Evolutionary conservation across 2,113 vertebrate genomes (phyloP), one percentile per base, ranked within the genome.

Genomic region (Amazona vittata): DNA sequence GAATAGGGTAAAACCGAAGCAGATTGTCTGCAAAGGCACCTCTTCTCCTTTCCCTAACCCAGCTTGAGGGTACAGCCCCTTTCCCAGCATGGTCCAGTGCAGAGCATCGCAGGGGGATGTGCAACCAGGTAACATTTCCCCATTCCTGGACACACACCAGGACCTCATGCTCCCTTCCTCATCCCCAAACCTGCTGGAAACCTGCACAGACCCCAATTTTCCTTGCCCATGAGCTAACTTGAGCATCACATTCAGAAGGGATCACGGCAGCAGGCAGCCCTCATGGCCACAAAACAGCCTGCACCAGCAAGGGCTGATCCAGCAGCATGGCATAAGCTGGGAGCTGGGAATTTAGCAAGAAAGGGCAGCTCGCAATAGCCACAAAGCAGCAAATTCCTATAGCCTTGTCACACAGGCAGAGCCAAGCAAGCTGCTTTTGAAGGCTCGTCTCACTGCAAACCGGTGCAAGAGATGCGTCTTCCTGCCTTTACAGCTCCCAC

Each of bases 221-320:
- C 79, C 31, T 64, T 15, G 43, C 28, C 57, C 9, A 2, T 18
- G 28, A 10, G 0, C 35, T 46, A 59, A 41, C 73, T 93, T 33
- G 33, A 68, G 79, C 64, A 33, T 88, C 59, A 49, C 59, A 50
- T 89, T 88, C 75, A 85, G 82, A 75, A 74, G 15, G 35, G 92
- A 82, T 94, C 44, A 28, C 7, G 68, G 95, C 79, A 97, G 94
- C 60, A 29, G 53, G 79, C 86, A 94, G 95, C 55, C 59, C 29
- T 81, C 46, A 89, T 0, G 39, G 83, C 77, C 83, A 69, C 86
- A 16, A 46, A 94, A 15, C 63, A 77, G 64, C 73, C 94, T 29
- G 11, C 21, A 46, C 39, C 55, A 83, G 83, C 73, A 75, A 92
- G 77, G 78, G 76, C 76, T 69, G 69, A 67, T 93, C 95, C 93